Evolutionary conservation across 2,113 vertebrate species (phyloP), one percentile per base, ranked within the genome.

Genomic region (Rostratula benghalensis): DNA sequence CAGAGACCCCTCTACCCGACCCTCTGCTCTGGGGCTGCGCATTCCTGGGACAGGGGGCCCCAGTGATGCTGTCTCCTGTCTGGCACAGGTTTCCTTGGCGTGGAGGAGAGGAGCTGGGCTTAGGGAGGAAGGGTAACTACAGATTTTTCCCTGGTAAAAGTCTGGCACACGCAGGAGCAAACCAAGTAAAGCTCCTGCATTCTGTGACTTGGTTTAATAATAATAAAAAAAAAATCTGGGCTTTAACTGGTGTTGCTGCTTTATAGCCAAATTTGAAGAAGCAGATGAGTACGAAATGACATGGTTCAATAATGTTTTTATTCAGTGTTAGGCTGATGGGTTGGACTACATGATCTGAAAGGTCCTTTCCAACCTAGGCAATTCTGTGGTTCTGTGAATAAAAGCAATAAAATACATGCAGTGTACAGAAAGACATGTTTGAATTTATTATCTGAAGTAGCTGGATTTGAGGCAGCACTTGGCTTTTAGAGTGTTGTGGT

Each of bases 1-100:
- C 3, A 13, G 35, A 18, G 12, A 4, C 14, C 1, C 3, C 28
- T 51, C 7, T 51, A 7, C 27, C 7, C 20, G 11, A 9, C 57
- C 2, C 10, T 20, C 39, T 11, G 31, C 5, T 33, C 73, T 7
- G 25, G 19, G 22, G 39, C 30, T 11, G n/a, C 14, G 0, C 3
- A 31, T 18, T 48, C 5, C 31, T 25, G n/a, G 19, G 10, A 17
- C 23, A 27, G 35, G 11, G 7, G 22, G 25, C 11, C 6, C 11
- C 50, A 1, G 57, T 17, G 41, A 9, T 82, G 37, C 28, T 8
- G 0, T 45, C 12, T 59, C 37, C 41, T 41, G 19, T n/a, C 46
- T 83, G 23, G 14, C 45, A 3, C 1, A 0, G 28, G 12, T 85
- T 93, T 57, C 7, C 69, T 53, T 28, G 28, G 8, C n/a, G 6